phyloP scores from a whole-genome alignment of 2,797 vertebrate genomes.

The Adelosebastes latens region DNA sequence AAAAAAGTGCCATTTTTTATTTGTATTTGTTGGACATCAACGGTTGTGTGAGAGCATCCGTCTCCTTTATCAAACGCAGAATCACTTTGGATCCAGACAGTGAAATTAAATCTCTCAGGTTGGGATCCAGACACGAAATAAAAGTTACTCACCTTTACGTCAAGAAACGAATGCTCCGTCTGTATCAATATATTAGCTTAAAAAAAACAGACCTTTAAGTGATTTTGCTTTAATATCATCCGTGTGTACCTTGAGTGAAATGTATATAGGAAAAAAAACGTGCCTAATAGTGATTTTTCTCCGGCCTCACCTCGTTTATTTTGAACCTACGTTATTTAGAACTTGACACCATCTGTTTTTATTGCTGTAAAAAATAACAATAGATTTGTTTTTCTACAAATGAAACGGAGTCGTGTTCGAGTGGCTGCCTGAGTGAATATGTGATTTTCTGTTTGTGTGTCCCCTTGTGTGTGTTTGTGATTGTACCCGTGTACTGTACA shows the following conservation, averaged over 20 bases:
- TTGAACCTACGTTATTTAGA: constrained; percentile 44
- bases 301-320: constrained; percentile 31
- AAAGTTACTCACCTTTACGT: neutral
- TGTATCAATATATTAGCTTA: neutral
- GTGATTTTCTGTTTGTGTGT: constrained; percentile 22
- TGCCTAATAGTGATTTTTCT: constrained; percentile 56
- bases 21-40: neutral
- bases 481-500: constrained; percentile 37
- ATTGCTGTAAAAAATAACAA: constrained; percentile 42
- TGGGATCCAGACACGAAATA: constrained; percentile 25
- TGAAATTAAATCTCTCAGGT: constrained; percentile 42
- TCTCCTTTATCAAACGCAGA: neutral
- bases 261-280: constrained; percentile 55
- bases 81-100: constrained; percentile 25
- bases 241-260: constrained; percentile 9
- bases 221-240: neutral
- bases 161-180: neutral
- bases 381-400: constrained; percentile 21
- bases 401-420: constrained; percentile 6
- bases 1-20: constrained; percentile 17
- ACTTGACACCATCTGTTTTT: constrained; percentile 42
- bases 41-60: neutral
- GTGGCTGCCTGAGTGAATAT: constrained; percentile 17
- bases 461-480: constrained; percentile 22
- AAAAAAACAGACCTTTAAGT: constrained; percentile 10